A percentile compares a stretch with the other conserved stretches of the same genome.
Conservation (phyloP, 2,888 invertebrate species). For the Drosophila borealis region DNA sequence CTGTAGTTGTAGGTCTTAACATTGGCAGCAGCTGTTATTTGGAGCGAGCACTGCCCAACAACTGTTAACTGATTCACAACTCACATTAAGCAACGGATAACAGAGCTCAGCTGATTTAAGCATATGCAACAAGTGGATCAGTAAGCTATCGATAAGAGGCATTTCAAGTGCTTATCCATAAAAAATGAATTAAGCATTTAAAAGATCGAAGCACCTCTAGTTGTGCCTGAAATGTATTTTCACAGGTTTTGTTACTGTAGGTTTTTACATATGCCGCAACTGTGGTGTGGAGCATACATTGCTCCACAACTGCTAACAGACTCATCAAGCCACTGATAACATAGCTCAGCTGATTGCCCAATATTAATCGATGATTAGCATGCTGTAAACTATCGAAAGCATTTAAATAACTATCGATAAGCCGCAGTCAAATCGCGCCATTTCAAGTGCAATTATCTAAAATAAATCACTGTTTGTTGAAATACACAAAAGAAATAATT, state of each 20-base stretch:
- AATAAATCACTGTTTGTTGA: neutral
- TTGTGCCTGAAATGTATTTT: neutral
- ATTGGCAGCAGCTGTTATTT: neutral
- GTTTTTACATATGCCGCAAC: neutral
- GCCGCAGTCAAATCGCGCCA: neutral
- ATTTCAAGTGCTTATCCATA: neutral
- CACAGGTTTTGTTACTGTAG: neutral
- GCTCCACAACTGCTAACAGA: neutral
- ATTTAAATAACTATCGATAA: conserved; percentile 15
- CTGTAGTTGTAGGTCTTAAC: neutral
- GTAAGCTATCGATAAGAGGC: neutral
- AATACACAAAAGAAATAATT: neutral
- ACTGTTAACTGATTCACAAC: neutral
- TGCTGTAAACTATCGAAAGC: conserved; percentile 7
- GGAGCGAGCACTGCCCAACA: neutral
- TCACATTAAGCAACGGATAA: neutral
- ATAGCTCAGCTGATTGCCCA: neutral
- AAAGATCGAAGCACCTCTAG: no score
- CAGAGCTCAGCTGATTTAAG: neutral
- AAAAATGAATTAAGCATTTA: no score
- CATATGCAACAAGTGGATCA: conserved; percentile 23
- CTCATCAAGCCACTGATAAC: neutral
- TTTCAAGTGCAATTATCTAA: neutral
- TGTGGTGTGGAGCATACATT: neutral
- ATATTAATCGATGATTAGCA: neutral